phyloP scores from a whole-genome alignment of 1,140 invertebrate genomes.

The Heliconius congener region DNA sequence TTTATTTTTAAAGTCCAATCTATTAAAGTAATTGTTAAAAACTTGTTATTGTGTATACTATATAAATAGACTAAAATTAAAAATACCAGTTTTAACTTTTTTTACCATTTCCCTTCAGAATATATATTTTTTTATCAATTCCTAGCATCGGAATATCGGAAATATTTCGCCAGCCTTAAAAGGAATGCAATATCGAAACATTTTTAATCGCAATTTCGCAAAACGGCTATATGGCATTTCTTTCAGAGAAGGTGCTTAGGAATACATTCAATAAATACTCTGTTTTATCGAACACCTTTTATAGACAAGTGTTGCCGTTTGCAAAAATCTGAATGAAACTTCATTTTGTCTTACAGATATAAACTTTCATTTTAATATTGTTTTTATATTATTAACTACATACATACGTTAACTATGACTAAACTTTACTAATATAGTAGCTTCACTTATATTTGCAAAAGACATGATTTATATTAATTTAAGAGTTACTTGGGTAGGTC shows the following conservation, averaged over 20 bases:
- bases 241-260: constrained; percentile 32
- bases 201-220: constrained; percentile 41
- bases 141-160: background rate
- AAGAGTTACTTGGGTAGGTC: too few species aligned
- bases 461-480: too few species aligned
- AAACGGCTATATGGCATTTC: constrained; percentile 33
- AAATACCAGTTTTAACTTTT: background rate
- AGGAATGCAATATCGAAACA: constrained; percentile 57
- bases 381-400: too few species aligned
- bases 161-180: background rate
- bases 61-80: too few species aligned
- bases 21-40: too few species aligned
- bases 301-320: background rate
- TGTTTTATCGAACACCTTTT: constrained; percentile 11
- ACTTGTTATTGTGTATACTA: too few species aligned
- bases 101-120: background rate
- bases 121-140: background rate
- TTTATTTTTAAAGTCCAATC: too few species aligned
- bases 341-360: background rate
- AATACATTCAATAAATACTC: constrained; percentile 27
- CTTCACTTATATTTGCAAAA: too few species aligned
- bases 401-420: too few species aligned
- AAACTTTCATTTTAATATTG: too few species aligned
- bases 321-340: background rate
- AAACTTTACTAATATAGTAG: too few species aligned